A percentile compares a stretch with the other conserved stretches of the same genome.
phyloP scores from a whole-genome alignment of 2,797 vertebrate genomes.

The Percopsis omiscomaycus region DNA sequence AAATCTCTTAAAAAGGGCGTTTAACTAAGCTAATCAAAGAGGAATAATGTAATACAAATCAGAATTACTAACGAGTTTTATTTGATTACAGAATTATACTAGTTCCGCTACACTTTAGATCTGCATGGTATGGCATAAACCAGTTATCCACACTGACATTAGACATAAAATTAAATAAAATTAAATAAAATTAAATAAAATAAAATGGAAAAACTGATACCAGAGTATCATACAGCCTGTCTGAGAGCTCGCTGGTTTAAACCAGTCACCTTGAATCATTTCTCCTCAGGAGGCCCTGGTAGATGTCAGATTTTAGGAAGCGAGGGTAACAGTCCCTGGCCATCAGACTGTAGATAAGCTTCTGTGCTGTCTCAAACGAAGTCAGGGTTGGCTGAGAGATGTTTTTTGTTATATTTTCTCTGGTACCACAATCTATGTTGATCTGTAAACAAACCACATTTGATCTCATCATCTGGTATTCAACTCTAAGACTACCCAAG shows the following conservation, averaged over 20 bases:
- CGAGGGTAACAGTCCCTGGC: slow-evolving; percentile 93
- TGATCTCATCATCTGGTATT: no score
- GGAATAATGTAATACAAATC: slow-evolving; percentile 40
- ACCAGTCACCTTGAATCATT: slow-evolving; percentile 80
- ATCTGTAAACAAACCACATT: slow-evolving; percentile 79
- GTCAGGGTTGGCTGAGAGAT: slow-evolving; percentile 85
- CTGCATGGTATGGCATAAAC: slow-evolving; percentile 46
- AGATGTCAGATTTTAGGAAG: slow-evolving; percentile 91
- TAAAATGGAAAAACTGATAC: no score
- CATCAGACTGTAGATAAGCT: slow-evolving; percentile 90
- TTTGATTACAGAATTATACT: slow-evolving; percentile 59
- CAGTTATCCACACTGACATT: slow-evolving; percentile 57
- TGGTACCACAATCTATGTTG: slow-evolving; percentile 93
- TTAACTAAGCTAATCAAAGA: slow-evolving; percentile 30
- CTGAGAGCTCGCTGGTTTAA: slow-evolving; percentile 39
- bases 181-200: neutral
- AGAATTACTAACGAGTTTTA: slow-evolving; percentile 36
- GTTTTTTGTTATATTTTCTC: slow-evolving; percentile 86
- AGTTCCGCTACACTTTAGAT: slow-evolving; percentile 39
- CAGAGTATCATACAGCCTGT: slow-evolving; percentile 9
- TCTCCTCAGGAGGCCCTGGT: slow-evolving; percentile 84
- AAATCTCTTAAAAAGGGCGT: slow-evolving; percentile 21
- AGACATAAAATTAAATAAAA: slow-evolving; percentile 3
- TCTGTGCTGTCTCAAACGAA: slow-evolving; percentile 93
- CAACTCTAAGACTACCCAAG: no score